Conservation (phyloP, 2,797 vertebrate genomes). For the Poliocrania exsul region DNA sequence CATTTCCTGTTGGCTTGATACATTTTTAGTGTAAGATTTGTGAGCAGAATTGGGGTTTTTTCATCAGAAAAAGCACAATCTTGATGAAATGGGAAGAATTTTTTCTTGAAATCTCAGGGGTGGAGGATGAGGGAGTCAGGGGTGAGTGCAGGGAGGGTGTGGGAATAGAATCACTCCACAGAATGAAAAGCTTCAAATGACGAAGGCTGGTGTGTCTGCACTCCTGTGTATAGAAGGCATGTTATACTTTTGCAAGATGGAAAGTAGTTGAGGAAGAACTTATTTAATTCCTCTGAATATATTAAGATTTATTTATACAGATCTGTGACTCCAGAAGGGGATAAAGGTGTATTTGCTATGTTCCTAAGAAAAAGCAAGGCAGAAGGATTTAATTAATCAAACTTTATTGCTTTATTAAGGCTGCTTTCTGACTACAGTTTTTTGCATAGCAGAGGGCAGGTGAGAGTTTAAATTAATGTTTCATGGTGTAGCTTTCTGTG, state of each 20-base stretch:
- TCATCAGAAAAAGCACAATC: not conserved
- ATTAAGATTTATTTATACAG: not conserved
- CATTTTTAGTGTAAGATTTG: not conserved
- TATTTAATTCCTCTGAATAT: not conserved
- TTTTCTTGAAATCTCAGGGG: not conserved
- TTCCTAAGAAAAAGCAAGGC: conserved; percentile 8
- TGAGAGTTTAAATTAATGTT: conserved; percentile 9
- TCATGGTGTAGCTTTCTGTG: not conserved
- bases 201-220: not conserved
- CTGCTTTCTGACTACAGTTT: not conserved
- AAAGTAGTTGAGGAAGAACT: not conserved
- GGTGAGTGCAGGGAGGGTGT: not conserved
- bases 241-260: not conserved
- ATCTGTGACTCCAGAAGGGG: not conserved
- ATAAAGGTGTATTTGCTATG: not conserved
- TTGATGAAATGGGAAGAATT: not conserved
- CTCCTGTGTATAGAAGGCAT: not conserved
- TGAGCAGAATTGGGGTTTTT: not conserved
- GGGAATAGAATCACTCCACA: not conserved
- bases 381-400: conserved; percentile 25
- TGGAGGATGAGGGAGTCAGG: too few species aligned
- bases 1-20: not conserved
- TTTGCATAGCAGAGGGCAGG: not conserved
- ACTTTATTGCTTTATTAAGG: not conserved
- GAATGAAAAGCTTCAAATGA: not conserved